Evolutionary conservation across 2,797 vertebrate species (phyloP).

Genomic region (Cetoscarus ocellatus): DNA sequence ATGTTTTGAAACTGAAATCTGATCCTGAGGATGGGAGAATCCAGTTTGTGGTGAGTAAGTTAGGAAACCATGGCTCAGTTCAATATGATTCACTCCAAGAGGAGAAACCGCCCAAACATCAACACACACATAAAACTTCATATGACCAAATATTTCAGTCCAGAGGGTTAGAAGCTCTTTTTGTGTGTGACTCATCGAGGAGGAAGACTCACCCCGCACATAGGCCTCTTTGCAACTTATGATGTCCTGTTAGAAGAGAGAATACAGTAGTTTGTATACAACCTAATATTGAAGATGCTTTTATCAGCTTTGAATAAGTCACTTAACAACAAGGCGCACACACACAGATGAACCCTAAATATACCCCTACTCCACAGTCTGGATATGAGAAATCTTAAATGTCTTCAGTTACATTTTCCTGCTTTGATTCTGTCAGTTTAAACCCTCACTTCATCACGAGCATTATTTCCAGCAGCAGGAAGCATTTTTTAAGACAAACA

Average conservation of each 20-base stretch:
- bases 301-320: not conserved
- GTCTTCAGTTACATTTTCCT: not conserved
- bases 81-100: slow-evolving; percentile 23
- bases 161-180: not conserved
- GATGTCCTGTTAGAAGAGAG: slow-evolving; percentile 76
- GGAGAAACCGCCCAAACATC: slow-evolving; percentile 23
- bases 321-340: not conserved
- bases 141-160: slow-evolving; percentile 24
- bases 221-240: slow-evolving; percentile 81
- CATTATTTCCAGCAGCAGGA: not conserved
- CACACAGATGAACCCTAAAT: not conserved
- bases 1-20: slow-evolving; percentile 1
- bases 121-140: slow-evolving; percentile 11
- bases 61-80: slow-evolving; percentile 15
- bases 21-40: not conserved
- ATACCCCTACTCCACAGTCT: not conserved
- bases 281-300: not conserved
- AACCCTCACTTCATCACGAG: not conserved
- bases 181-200: not conserved
- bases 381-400: not conserved
- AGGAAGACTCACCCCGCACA: slow-evolving; percentile 68
- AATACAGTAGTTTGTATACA: slow-evolving; percentile 12
- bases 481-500: not conserved
- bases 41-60: not conserved
- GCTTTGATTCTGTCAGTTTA: too few relatives aligned